Conservation (phyloP, 2,888 invertebrate species). For the Azorinus chamasolen region DNA sequence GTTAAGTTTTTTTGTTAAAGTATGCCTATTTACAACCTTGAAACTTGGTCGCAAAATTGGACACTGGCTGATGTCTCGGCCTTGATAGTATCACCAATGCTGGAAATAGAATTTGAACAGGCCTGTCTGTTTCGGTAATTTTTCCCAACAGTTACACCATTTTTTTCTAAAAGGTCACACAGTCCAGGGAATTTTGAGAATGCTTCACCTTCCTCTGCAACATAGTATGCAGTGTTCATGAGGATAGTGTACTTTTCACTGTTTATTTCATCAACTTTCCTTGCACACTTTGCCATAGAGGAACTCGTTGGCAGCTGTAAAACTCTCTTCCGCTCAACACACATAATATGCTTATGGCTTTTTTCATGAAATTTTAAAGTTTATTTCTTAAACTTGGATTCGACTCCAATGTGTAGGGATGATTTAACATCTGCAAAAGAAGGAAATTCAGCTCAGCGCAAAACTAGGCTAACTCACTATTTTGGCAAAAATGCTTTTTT, state of each 20-base stretch:
- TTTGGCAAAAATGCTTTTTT: too few species aligned
- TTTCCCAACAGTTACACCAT: too few species aligned
- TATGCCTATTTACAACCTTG: too few species aligned
- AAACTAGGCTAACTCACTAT: too few species aligned
- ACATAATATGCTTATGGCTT: constrained; percentile 38
- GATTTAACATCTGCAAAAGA: constrained; percentile 11
- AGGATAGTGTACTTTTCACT: constrained; percentile 23
- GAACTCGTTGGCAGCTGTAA: constrained; percentile 18
- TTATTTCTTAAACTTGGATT: constrained; percentile 17
- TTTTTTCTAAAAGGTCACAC: constrained; percentile 9
- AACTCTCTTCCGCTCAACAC: constrained; percentile 6
- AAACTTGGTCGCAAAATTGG: not conserved
- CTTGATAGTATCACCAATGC: too few species aligned
- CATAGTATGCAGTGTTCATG: constrained; percentile 34
- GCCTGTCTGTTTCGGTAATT: too few species aligned
- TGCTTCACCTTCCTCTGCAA: constrained; percentile 16
- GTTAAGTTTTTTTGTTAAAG: too few species aligned
- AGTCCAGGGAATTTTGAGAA: constrained; percentile 21
- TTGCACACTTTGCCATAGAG: not conserved
- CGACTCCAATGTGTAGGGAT: constrained; percentile 9
- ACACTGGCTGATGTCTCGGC: too few species aligned
- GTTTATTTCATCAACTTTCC: constrained; percentile 18
- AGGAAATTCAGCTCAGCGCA: too few species aligned
- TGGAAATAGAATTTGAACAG: too few species aligned
- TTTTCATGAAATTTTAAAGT: constrained; percentile 36